Conservation (phyloP, 2,888 invertebrate genomes). For the Nymphalis urticae region DNA sequence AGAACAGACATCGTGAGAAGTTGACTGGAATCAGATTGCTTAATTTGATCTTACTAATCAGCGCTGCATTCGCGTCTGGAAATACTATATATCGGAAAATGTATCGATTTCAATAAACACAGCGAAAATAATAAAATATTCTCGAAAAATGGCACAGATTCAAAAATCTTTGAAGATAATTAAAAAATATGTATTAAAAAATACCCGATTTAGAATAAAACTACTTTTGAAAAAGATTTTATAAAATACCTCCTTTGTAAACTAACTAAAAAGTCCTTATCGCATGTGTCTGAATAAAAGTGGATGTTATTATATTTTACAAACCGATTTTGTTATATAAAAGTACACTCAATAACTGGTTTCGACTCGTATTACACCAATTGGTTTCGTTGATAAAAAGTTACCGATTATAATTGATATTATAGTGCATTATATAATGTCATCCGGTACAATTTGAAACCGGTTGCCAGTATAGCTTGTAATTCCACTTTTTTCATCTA, state of each 20-base stretch:
- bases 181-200: too few species aligned
- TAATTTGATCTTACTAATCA: too few species aligned
- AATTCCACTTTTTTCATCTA: slow-evolving; percentile 6
- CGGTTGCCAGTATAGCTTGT: slow-evolving; percentile 16
- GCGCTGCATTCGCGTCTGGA: too few species aligned
- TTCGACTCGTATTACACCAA: background rate
- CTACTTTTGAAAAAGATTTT: too few species aligned
- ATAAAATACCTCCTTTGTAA: too few species aligned
- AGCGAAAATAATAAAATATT: too few species aligned
- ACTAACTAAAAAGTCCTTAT: background rate
- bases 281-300: background rate
- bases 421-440: slow-evolving; percentile 17
- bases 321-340: background rate
- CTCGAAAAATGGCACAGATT: too few species aligned
- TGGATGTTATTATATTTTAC: background rate
- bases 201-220: background rate
- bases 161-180: too few species aligned
- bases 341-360: slow-evolving; percentile 6
- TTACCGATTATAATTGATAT: slow-evolving; percentile 19
- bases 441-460: slow-evolving; percentile 12
- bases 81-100: too few species aligned
- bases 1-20: too few species aligned
- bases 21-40: too few species aligned
- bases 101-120: too few species aligned
- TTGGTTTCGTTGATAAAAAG: slow-evolving; percentile 14